Percentiles rank a stretch among this genome's conserved stretches.
phyloP scores from a whole-genome alignment of 1,140 invertebrate genomes.

The Ostrea edulis region DNA sequence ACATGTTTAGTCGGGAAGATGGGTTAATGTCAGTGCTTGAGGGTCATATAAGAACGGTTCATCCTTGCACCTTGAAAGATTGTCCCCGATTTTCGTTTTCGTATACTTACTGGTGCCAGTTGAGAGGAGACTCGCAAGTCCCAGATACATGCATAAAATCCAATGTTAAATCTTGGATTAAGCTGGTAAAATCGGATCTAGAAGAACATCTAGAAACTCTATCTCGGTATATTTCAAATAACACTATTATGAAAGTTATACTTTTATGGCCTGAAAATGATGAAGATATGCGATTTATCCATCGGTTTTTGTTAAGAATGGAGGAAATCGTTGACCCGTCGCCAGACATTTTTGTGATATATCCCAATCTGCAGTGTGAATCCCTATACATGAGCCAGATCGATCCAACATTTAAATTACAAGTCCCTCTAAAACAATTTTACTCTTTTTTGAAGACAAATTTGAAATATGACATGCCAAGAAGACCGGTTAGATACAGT shows the following conservation, averaged over 20 bases:
- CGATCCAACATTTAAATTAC: slow-evolving; percentile 8
- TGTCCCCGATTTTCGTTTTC: slow-evolving; percentile 49
- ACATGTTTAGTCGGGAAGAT: slow-evolving; percentile 45
- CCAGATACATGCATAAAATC: slow-evolving; percentile 47
- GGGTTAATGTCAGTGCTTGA: slow-evolving; percentile 53
- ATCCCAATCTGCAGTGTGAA: not conserved
- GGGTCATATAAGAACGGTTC: slow-evolving; percentile 47
- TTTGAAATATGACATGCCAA: not conserved
- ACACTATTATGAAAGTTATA: slow-evolving; percentile 49
- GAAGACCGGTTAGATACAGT: not conserved
- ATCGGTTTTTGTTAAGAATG: slow-evolving; percentile 45
- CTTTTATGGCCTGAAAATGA: slow-evolving; percentile 48
- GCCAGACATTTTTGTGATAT: slow-evolving; percentile 1
- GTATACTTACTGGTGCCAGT: slow-evolving; percentile 57
- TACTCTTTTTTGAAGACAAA: not conserved
- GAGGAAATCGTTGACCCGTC: slow-evolving; percentile 41
- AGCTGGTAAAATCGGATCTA: slow-evolving; percentile 31
- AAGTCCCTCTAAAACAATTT: slow-evolving; percentile 5
- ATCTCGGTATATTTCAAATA: slow-evolving; percentile 41
- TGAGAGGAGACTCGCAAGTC: slow-evolving; percentile 51
- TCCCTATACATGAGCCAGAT: not conserved
- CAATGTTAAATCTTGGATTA: slow-evolving; percentile 46
- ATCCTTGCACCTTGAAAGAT: slow-evolving; percentile 56
- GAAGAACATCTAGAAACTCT: slow-evolving; percentile 44
- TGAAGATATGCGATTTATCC: slow-evolving; percentile 37